Conservation (phyloP, 2,113 vertebrate species). For the Ascaphus truei region DNA sequence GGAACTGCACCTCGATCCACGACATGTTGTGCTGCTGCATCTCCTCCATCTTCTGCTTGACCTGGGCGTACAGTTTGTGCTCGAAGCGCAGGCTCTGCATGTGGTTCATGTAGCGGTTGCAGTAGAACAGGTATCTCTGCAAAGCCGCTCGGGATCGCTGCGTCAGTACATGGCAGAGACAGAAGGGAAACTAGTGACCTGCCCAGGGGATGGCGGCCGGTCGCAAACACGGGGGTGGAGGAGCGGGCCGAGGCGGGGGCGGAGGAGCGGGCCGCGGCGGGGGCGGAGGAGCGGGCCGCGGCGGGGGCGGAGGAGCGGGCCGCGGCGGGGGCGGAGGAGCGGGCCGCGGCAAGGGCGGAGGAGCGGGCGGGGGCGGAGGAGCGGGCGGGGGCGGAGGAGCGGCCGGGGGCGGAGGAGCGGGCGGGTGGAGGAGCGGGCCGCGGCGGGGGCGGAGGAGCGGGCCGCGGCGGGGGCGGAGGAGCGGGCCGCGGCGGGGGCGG, state of each 20-base stretch:
- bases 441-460: not conserved
- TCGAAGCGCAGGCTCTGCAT: conserved; percentile 99
- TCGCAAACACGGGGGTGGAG: too few species aligned
- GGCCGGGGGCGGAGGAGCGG: too few species aligned
- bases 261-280: too few species aligned
- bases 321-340: too few species aligned
- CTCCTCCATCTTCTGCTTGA: conserved; percentile 99
- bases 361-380: too few species aligned
- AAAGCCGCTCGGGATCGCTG: conserved; percentile 94
- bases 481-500: too few species aligned
- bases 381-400: not conserved
- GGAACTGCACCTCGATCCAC: conserved; percentile 99
- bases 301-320: not conserved
- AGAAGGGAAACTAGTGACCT: not conserved
- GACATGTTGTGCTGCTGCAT: conserved; percentile 99
- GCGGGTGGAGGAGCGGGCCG: not conserved
- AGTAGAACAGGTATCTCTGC: conserved; percentile 99
- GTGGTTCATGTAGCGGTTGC: conserved; percentile 99
- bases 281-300: not conserved
- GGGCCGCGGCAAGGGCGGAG: too few species aligned
- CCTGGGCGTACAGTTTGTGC: conserved; percentile 98
- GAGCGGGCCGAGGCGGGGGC: not conserved
- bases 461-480: too few species aligned
- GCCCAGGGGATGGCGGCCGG: too few species aligned
- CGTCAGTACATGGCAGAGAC: conserved; percentile 39